Base-by-base conservation (phyloP, 2,888 invertebrate genomes). In the Cyclophora punctaria region DNA sequence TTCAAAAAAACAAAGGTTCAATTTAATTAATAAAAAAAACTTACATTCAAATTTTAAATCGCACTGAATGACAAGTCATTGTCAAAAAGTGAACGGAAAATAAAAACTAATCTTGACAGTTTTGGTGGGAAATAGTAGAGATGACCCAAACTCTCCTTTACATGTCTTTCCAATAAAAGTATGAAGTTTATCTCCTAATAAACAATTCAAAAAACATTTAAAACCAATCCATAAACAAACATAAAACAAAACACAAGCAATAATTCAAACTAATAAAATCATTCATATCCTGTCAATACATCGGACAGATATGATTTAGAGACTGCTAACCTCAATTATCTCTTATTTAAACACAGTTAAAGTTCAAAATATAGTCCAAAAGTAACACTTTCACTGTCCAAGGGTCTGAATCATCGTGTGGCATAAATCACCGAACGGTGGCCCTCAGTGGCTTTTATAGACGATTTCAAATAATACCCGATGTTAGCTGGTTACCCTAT, bases 251-350 rank as follows among this genome's bases (percentile, higher is more conserved):
- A 50, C 49, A 48, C 42, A 58, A 73, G 67, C 64, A 71, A 75
- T 73, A 73, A 74, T 76, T 73, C 37, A 37, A 44, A 33, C 62
- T 62, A 64, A 78, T 77, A 71, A 73, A 67, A 60, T 73, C 73
- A 80, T 84, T 84, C 80, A 83, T 75, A 66, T 69, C 74, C 79
- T 87, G 87, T 87, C 87, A 86, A 86, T 84, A 83, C 80, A 78
- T 65, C 63, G 62, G 62, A 56, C 66, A 60, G 66, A 64, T 79
- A 80, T 85, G 83, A 85, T 85, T 83, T 83, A 85, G 81, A 78
- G 66, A 66, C 64, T 53, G 1, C 45, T 4, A 47, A 20, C 5
- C 33, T n/a, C 7, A 56, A 34, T 50, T 46, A 33, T 52, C 35
- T 44, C 50, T 49, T 58, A 58, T 50, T n/a, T 3, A 49, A 6